Percentiles rank a stretch among this genome's conserved stretches.
Evolutionary conservation across 2,797 vertebrate genomes (phyloP).

Genomic region (Siniperca scherzeri): DNA sequence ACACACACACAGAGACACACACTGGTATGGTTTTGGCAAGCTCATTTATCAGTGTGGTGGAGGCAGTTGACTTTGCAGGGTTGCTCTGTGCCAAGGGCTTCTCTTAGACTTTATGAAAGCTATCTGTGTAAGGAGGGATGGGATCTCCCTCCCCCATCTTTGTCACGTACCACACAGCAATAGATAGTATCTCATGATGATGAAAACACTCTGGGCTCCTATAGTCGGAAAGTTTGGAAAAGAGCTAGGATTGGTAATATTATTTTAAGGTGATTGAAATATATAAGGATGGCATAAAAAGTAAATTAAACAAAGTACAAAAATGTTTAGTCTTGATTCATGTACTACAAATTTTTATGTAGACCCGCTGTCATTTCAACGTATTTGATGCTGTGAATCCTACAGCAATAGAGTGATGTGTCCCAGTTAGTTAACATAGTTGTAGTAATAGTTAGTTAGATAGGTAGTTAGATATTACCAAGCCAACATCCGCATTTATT

Average conservation of each 20-base stretch:
- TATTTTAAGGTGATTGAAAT: neutral
- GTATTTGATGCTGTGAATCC: neutral
- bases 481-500: neutral
- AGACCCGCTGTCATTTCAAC: neutral
- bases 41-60: conserved; percentile 63
- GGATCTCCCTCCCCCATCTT: conserved; percentile 43
- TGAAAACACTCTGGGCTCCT: conserved; percentile 18
- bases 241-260: neutral
- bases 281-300: neutral
- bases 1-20: conserved; percentile 39
- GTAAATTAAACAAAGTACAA: neutral
- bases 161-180: conserved; percentile 28
- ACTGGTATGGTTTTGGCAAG: conserved; percentile 4
- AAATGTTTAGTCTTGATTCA: neutral
- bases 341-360: neutral
- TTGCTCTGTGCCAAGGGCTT: conserved; percentile 59
- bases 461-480: too few species aligned
- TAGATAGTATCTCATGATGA: neutral
- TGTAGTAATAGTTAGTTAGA: too few species aligned
- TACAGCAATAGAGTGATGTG: neutral
- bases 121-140: conserved; percentile 21
- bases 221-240: conserved; percentile 5
- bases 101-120: conserved; percentile 56
- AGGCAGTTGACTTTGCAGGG: conserved; percentile 73
- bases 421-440: neutral